Evolutionary conservation across 1,140 invertebrate genomes (phyloP), one percentile per base, ranked within the genome.

Genomic region (Proctacanthus coquilletti): DNA sequence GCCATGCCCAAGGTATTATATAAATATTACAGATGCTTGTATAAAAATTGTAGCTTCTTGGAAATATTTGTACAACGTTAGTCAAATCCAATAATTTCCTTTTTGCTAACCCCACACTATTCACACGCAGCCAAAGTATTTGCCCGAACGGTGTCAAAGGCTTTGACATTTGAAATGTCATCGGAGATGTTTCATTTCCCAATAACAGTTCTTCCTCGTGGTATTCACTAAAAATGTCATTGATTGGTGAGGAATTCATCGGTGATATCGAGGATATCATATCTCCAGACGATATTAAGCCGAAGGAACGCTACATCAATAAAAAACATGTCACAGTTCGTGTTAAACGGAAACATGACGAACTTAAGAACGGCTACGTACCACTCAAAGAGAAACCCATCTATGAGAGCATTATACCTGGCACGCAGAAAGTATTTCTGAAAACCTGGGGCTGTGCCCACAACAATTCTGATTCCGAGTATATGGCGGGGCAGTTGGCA

Each of bases 401-500:
- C 34, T 45, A 35, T 53, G 62, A 67, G 39, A 80, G 75, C 55
- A 67, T 80, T 38, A 75, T 87, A 34, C 83, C 84, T 58, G 89
- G 88, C n/a, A 87, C 81, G 1, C 86, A 94, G 56, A 84, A 71
- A 42, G 76, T 98, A 33, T 96, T 82, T 60, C 70, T 97, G 0
- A 93, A 93, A 63, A 97, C 94, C 34, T 98, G 94, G 94, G 94
- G 93, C 10, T 97, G 93, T 62, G 82, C 89, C 4, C 93, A 97
- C 59, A 98, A 97, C 57, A 93, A 74, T 53, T 93, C 87, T 0
- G 93, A 97, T 54, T 84, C 84, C 9, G 91, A 94, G 68, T 98
- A 98, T 52, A 98, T 98, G 94, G 87, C 88, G 23, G 94, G 94
- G 1, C 76, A 94, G 43, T 60, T 98, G 31, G 77, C 83, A 14